Evolutionary conservation across 2,113 vertebrate species (phyloP).

Genomic region (Clarias gariepinus): DNA sequence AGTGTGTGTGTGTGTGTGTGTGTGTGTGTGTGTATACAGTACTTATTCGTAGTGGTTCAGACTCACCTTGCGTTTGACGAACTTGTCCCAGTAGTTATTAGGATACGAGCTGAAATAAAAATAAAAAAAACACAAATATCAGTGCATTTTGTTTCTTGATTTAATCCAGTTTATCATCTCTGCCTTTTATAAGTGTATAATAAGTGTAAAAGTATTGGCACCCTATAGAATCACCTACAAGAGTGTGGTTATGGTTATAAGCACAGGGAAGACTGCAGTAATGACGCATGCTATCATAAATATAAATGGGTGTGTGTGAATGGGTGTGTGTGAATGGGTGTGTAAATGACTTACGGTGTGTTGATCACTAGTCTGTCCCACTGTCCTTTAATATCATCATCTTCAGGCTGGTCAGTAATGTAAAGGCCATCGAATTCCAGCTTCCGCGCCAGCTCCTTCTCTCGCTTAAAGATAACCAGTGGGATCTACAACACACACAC

Average conservation of each 20-base stretch:
- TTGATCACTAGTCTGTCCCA: conserved; percentile 92
- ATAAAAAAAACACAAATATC: conserved; percentile 5
- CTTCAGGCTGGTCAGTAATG: conserved; percentile 90
- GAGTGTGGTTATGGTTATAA: not conserved
- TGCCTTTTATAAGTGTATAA: not conserved
- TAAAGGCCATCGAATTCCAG: conserved; percentile 89
- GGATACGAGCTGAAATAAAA: conserved; percentile 85
- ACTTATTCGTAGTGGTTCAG: not conserved
- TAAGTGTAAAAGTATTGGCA: not conserved
- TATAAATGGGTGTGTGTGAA: conserved; percentile 18
- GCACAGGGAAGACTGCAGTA: not conserved
- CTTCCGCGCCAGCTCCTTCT: conserved; percentile 92
- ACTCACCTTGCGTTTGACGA: conserved; percentile 90
- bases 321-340: not conserved
- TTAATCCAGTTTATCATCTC: not conserved
- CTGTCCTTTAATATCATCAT: conserved; percentile 91
- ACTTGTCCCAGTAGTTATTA: conserved; percentile 95
- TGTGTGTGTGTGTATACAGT: not conserved
- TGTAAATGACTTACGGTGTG: conserved; percentile 77
- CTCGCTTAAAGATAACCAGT: conserved; percentile 89
- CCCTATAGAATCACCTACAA: not conserved
- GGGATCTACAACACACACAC: conserved; percentile 75
- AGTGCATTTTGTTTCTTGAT: not conserved
- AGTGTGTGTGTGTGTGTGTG: not conserved
- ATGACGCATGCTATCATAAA: not conserved